Base-by-base conservation (phyloP, 2,113 vertebrate genomes). In the Poeciliopsis occidentalis region DNA sequence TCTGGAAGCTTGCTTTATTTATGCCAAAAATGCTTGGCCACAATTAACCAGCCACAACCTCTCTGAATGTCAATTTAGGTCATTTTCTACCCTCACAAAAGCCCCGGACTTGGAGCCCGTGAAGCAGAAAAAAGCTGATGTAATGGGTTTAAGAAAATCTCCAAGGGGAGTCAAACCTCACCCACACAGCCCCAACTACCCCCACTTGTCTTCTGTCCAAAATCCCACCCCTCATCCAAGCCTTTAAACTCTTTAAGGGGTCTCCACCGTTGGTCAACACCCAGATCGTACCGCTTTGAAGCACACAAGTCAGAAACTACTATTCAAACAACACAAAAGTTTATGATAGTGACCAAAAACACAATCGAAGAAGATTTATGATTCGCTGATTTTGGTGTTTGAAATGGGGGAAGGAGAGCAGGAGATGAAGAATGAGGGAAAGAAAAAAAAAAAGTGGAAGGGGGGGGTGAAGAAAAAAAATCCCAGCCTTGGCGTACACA, bases 141-240 rank as follows among this genome's bases (percentile, higher is more conserved):
- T 93, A 94, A 94, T 92, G 89, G 91, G 89, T 92, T 94, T 93
- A 92, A 93, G 91, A 92, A 93, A 94, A 88, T 92, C 90, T 92
- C 90, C 68, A 74, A 90, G 89, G 92, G 91, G 92, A 93, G 91
- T 93, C 88, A 83, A 86, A 82, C 82, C 73, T 83, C 78, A 88
- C 78, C 76, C 87, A 62, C 65, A 72, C 65, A 31, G 19, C 75
- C 69, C 69, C 57, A 39, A 64, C 62, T 27, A 12, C 57, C 76
- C 73, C 64, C 65, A 66, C 79, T 34, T 67, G 62, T 71, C 44
- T 66, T 81, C 44, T 19, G 54, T 81, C 74, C 61, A 73, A 81
- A 83, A 75, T 77, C 79, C 69, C 71, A 30, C 69, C 54, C 41
- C 60, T 72, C 29, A 32, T 34, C 80, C 60, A 69, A 71, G 41